Percentiles rank a stretch among this genome's conserved stretches.
These are phyloP conservation scores for Chanos chanos DNA, from an alignment of 2,797 vertebrate genomes.

Conservation along the genomic window DNA sequence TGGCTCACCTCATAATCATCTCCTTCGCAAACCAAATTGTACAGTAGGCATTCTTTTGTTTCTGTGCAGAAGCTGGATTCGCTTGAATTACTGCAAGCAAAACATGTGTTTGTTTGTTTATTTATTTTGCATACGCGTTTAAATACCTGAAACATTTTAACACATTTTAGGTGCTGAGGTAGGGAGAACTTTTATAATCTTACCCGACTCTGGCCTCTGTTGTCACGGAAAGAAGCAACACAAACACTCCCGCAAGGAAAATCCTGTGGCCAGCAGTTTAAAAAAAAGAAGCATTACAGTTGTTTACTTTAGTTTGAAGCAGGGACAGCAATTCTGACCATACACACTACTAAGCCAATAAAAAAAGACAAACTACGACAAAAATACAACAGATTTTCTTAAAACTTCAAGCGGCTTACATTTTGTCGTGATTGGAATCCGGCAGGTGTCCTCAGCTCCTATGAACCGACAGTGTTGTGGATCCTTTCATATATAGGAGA, in stretches of 20 bases:
- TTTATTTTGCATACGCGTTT: too few species aligned
- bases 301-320: too few species aligned
- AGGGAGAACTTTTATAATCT: constrained; percentile 6
- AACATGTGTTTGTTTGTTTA: too few species aligned
- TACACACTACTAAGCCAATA: too few species aligned
- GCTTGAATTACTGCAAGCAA: constrained; percentile 52
- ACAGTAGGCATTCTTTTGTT: constrained; percentile 64
- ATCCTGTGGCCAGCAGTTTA: constrained; percentile 53
- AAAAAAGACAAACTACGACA: too few species aligned
- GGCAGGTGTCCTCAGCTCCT: too few species aligned
- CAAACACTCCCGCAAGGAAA: constrained; percentile 51
- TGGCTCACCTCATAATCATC: constrained; percentile 59
- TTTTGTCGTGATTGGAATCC: neutral
- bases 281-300: neutral
- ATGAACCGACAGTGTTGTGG: too few species aligned
- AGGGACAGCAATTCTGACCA: too few species aligned
- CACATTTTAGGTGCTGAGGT: too few species aligned
- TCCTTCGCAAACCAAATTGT: constrained; percentile 53
- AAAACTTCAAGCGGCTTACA: too few species aligned
- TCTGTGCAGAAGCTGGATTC: constrained; percentile 52
- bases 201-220: constrained; percentile 68
- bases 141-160: neutral
- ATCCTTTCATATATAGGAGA: neutral
- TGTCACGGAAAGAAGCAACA: constrained; percentile 57
- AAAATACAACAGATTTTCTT: too few species aligned